A percentile compares a stretch with the other conserved stretches of the same genome.
Evolutionary conservation across 2,888 invertebrate genomes (phyloP).

Genomic region (Eumacrocentrus americanus): DNA sequence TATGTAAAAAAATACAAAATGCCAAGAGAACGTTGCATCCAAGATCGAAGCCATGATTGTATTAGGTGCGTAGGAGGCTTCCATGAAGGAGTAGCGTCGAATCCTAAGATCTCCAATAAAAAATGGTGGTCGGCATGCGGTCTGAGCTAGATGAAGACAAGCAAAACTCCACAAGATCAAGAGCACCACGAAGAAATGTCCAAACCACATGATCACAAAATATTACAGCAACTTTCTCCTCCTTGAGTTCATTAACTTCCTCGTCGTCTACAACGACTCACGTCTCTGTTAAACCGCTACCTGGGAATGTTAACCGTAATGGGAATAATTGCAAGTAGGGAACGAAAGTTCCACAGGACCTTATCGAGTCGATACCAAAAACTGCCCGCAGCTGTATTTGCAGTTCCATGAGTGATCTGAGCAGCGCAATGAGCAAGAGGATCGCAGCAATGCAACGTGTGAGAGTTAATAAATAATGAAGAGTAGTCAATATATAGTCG

Average conservation of each 20-base stretch:
- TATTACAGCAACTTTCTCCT: slow-evolving; percentile 41
- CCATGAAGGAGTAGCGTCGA: slow-evolving; percentile 66
- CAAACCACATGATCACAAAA: slow-evolving; percentile 76
- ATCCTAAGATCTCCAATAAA: slow-evolving; percentile 67
- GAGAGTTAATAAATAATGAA: too few species aligned
- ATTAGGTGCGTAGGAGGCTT: slow-evolving; percentile 64
- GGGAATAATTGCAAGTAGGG: slow-evolving; percentile 51
- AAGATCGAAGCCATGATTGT: slow-evolving; percentile 78
- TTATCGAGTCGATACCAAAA: too few species aligned
- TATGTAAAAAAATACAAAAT: slow-evolving; percentile 78
- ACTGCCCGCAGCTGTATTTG: too few species aligned
- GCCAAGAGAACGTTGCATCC: slow-evolving; percentile 79
- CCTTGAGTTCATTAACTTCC: slow-evolving; percentile 37
- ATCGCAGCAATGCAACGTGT: too few species aligned
- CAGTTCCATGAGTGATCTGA: too few species aligned
- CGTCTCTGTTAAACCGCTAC: slow-evolving; percentile 30
- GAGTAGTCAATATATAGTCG: too few species aligned
- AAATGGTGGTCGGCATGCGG: slow-evolving; percentile 79
- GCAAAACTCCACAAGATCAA: slow-evolving; percentile 73
- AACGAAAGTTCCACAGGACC: too few species aligned
- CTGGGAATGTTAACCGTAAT: slow-evolving; percentile 53
- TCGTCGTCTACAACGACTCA: slow-evolving; percentile 38
- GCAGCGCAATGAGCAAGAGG: too few species aligned
- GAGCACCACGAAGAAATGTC: slow-evolving; percentile 81
- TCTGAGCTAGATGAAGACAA: slow-evolving; percentile 81